These are phyloP conservation scores for Lasioglossum baleicum DNA, from an alignment of 1,140 invertebrate genomes.

Conservation along the genomic window DNA sequence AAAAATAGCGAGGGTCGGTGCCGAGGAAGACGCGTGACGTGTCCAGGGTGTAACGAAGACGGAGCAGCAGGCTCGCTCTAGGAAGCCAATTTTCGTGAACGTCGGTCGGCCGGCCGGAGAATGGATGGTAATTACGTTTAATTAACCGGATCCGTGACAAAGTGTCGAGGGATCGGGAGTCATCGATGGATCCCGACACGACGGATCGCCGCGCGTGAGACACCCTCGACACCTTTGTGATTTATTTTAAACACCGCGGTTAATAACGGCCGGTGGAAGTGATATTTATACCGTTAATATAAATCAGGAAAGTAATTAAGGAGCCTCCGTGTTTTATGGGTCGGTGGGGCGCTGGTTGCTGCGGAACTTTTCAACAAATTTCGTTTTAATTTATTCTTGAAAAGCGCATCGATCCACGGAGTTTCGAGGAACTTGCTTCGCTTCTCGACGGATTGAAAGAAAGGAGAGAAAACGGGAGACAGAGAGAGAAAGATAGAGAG, in stretches of 20 bases:
- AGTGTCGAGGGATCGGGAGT: constrained; percentile 29
- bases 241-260: too few relatives aligned
- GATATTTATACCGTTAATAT: constrained; percentile 26
- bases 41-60: constrained; percentile 47
- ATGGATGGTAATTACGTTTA: constrained; percentile 56
- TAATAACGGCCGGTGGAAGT: too few relatives aligned
- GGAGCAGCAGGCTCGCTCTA: constrained; percentile 30
- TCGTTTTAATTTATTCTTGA: constrained; percentile 39
- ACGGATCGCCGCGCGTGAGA: too few relatives aligned
- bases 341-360: neutral
- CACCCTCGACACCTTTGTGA: too few relatives aligned
- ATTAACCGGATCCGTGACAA: constrained; percentile 46
- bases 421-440: too few relatives aligned
- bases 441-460: too few relatives aligned
- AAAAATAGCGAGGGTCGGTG: too few relatives aligned
- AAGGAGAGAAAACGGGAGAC: too few relatives aligned
- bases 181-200: too few relatives aligned
- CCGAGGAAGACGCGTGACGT: constrained; percentile 6
- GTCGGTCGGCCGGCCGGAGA: constrained; percentile 32
- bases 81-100: constrained; percentile 52
- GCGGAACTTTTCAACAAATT: constrained; percentile 39
- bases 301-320: constrained; percentile 37
- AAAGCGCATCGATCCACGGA: constrained; percentile 12
- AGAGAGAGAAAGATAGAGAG: too few relatives aligned
- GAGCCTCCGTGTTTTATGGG: constrained; percentile 32